Evolutionary conservation across 2,113 vertebrate genomes (phyloP).

Genomic region (Hylia prasina): DNA sequence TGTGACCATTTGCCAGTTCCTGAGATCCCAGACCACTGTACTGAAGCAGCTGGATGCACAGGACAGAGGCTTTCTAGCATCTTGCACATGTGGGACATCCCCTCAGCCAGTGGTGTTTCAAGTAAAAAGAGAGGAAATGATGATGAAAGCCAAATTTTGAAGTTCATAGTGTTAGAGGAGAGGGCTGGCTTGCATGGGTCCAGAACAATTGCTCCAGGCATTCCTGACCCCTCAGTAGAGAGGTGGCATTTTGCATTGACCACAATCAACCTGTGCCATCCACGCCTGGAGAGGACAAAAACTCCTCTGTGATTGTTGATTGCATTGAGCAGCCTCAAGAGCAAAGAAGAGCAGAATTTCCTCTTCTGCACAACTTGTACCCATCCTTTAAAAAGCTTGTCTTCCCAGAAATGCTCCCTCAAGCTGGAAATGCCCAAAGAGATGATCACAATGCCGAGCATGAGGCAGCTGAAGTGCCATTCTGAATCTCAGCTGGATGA

Average conservation of each 20-base stretch:
- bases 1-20: neutral
- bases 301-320: neutral
- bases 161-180: neutral
- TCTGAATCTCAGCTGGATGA: neutral
- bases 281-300: neutral
- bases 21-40: neutral
- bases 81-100: neutral
- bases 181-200: neutral
- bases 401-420: neutral
- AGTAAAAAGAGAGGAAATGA: neutral
- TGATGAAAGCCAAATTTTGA: neutral
- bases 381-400: neutral
- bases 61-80: neutral
- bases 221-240: neutral
- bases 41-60: neutral
- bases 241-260: neutral
- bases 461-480: neutral
- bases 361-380: neutral
- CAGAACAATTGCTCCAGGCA: rapidly evolving
- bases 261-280: rapidly evolving
- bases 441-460: neutral
- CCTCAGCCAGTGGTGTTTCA: rapidly evolving
- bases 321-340: neutral
- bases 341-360: neutral
- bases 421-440: neutral